These are phyloP conservation scores for Vidua chalybeata DNA, from an alignment of 2,113 vertebrate species.

Conservation along the genomic window DNA sequence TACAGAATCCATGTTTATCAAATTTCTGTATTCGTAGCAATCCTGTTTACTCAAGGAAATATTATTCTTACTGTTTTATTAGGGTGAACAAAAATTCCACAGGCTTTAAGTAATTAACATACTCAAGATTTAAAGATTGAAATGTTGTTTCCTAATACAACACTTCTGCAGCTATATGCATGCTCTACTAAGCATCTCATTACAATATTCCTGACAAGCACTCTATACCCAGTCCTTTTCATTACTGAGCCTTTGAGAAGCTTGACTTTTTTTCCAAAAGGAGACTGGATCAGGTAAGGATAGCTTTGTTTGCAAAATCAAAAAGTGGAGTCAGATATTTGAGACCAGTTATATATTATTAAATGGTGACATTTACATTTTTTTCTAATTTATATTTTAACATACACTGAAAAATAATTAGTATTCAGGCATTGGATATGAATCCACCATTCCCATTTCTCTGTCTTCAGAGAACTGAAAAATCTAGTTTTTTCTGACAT, in stretches of 20 bases:
- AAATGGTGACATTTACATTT: neutral
- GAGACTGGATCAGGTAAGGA: neutral
- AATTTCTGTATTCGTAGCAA: slow-evolving; percentile 12
- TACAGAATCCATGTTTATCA: slow-evolving; percentile 22
- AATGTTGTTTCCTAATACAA: slow-evolving; percentile 11
- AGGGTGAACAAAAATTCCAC: slow-evolving; percentile 9
- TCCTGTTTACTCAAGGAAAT: slow-evolving; percentile 31
- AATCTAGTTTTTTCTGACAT: neutral
- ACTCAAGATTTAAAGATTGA: slow-evolving; percentile 31
- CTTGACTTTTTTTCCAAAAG: neutral
- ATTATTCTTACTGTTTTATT: slow-evolving; percentile 27
- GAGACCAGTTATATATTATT: neutral
- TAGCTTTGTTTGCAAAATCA: slow-evolving; percentile 7
- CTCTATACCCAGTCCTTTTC: neutral
- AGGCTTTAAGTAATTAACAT: slow-evolving; percentile 29
- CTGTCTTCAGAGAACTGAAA: neutral
- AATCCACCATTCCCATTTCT: neutral
- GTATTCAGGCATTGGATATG: neutral
- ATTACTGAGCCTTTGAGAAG: neutral
- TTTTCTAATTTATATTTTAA: neutral
- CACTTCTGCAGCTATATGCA: neutral
- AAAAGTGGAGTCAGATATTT: neutral
- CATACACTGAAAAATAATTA: neutral
- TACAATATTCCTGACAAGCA: slow-evolving; percentile 17
- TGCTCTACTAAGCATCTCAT: slow-evolving; percentile 21